phyloP scores from a whole-genome alignment of 2,888 invertebrate genomes.

The Catocala fraxini region DNA sequence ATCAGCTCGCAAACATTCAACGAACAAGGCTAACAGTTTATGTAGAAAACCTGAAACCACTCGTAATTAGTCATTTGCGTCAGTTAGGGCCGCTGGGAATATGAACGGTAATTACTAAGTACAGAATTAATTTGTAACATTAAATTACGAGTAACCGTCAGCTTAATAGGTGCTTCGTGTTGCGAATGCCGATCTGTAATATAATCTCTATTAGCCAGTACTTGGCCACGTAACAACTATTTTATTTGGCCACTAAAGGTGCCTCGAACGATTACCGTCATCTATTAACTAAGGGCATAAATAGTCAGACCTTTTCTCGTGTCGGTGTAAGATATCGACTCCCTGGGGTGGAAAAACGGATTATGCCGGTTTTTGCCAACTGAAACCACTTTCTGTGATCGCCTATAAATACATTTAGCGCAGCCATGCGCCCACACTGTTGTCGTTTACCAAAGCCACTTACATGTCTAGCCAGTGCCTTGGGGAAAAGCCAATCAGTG shows the following conservation, averaged over 20 bases:
- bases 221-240: neutral
- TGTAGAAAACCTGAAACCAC: conserved; percentile 7
- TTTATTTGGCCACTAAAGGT: neutral
- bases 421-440: no score
- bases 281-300: no score
- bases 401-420: no score
- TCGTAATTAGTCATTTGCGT: conserved; percentile 9
- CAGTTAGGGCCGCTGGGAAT: conserved; percentile 14
- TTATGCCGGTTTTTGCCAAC: no score
- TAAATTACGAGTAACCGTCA: conserved; percentile 11
- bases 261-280: no score
- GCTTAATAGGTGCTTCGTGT: conserved; percentile 32
- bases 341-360: no score
- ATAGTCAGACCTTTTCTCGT: no score
- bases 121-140: conserved; percentile 22
- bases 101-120: conserved; percentile 14
- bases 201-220: conserved; percentile 6
- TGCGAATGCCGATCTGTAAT: conserved; percentile 19
- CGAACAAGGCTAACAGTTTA: neutral
- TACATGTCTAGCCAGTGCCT: no score
- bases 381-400: no score
- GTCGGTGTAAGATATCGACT: no score
- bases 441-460: no score
- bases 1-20: neutral
- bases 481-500: no score